Base-by-base conservation (phyloP, 2,113 vertebrate species). In the Nannobrachium achirus region DNA sequence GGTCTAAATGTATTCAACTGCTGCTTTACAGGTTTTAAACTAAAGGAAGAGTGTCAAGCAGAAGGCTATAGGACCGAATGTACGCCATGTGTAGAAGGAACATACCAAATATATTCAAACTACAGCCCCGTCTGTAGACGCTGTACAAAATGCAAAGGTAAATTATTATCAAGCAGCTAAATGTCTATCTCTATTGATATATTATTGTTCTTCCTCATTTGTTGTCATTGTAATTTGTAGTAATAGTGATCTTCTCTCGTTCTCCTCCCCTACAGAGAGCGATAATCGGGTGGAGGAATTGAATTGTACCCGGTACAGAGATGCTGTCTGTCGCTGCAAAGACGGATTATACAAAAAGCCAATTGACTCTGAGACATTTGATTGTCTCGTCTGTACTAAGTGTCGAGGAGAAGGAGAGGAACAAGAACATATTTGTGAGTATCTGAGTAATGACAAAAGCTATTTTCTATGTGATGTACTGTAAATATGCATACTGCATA, bases 251-350 rank as follows among this genome's bases (percentile, higher is more conserved):
- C n/a, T n/a, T n/a, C 53, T 19, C 10, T 8, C 33, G 2, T 52
- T 3, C 61, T 11, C 55, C 6, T 40, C 4, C 42, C 46, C 2
- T 60, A 11, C 18, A 50, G 57, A 39, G 18, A 15, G 0, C 68
- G 69, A 16, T 0, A 1, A 61, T 13, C 74, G 90, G 18, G 0
- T 4, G 0, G 0, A 8, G 50, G 2, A 0, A 1, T 33, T 10
- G 0, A 0, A 0, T 0, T 94, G 93, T 60, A 0, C 0, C 6
- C 0, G 0, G 0, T 0, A 3, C 0, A 0, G 2, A 4, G 25
- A 94, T 73, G 79, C 57, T 11, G 48, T 59, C 4, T 94, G 93
- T 66, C 45, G 1, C 3, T 94, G 93, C 69, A 0, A 15, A 1
- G 0, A 7, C 0, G 86, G 76, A 39, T 92, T 66, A 68, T 92